Conservation (phyloP, 2,113 vertebrate genomes). For the Muntiacus muntjak region DNA sequence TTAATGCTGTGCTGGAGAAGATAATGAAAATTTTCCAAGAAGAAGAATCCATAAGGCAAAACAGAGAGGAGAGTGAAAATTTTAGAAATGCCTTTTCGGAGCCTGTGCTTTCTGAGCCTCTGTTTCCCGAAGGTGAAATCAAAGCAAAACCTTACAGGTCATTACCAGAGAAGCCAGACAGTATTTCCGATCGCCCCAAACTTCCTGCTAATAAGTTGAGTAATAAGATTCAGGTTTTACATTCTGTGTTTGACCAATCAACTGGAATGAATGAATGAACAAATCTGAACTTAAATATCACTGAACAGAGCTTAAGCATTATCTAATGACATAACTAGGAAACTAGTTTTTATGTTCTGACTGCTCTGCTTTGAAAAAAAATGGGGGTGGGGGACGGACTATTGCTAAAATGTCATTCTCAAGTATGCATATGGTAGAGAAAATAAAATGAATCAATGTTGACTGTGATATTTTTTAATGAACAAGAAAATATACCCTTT, state of each 20-base stretch:
- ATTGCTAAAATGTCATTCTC: conserved; percentile 3
- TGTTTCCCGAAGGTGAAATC: conserved; percentile 61
- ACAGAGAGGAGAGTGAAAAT: conserved; percentile 32
- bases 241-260: conserved; percentile 72
- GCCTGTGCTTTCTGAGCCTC: conserved; percentile 31
- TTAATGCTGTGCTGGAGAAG: conserved; percentile 56
- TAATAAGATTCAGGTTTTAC: conserved; percentile 72
- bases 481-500: conserved; percentile 16
- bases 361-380: not conserved
- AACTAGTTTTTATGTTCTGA: not conserved
- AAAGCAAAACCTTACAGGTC: conserved; percentile 64
- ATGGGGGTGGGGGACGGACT: not conserved
- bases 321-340: not conserved
- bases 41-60: conserved; percentile 64
- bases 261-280: conserved; percentile 46
- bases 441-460: conserved; percentile 44
- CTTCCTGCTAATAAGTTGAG: conserved; percentile 31
- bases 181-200: not conserved
- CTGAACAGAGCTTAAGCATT: not conserved
- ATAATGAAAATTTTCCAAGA: conserved; percentile 65
- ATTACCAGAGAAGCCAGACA: conserved; percentile 42
- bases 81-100: conserved; percentile 65
- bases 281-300: not conserved
- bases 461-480: not conserved
- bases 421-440: conserved; percentile 11